phyloP scores from a whole-genome alignment of 2,113 vertebrate species.

The Athene cunicularia region DNA sequence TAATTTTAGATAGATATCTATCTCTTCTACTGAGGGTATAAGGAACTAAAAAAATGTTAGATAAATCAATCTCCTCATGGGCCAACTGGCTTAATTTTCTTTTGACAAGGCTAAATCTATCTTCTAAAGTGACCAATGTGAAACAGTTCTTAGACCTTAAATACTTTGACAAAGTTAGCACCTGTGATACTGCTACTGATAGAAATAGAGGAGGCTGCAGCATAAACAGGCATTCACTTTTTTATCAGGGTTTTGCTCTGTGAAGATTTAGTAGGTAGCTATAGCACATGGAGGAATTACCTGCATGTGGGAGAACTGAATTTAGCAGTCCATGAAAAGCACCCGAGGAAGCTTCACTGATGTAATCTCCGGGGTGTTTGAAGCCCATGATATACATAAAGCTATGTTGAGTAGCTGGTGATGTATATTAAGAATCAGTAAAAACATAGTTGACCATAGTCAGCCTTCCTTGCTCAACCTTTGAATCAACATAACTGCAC shows the following conservation, averaged over 20 bases:
- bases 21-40: neutral
- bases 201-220: neutral
- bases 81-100: neutral
- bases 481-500: neutral
- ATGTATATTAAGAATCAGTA: neutral
- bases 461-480: neutral
- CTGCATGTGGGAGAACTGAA: neutral
- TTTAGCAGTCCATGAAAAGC: neutral
- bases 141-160: neutral
- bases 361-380: neutral
- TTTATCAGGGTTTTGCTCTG: neutral
- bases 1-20: neutral
- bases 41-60: neutral
- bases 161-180: neutral
- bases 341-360: neutral
- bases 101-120: neutral
- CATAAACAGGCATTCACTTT: neutral
- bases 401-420: neutral
- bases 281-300: neutral
- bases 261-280: neutral
- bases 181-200: neutral
- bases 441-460: neutral
- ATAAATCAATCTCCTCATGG: neutral
- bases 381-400: neutral
- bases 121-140: neutral